Base-by-base conservation (phyloP, 2,797 vertebrate genomes). In the Chaetodon trifasciatus region DNA sequence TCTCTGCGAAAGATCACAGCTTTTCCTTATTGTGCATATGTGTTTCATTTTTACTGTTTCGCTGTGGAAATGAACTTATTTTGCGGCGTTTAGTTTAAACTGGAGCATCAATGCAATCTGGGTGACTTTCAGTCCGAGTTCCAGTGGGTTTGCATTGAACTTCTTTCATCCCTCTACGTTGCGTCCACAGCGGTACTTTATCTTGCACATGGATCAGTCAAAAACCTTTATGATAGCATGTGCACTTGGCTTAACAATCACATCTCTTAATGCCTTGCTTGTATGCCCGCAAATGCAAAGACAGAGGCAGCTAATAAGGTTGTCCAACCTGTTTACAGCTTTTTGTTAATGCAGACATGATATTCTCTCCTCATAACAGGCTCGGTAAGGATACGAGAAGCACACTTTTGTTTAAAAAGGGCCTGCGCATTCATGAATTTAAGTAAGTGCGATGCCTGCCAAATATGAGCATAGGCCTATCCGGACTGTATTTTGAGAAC, bases 351-450 rank as follows among this genome's bases (percentile, higher is more conserved):
- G 17, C 39, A 63, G 8, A 77, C 9, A 28, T 75, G 42, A 82
- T 61, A 74, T 65, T 72, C 60, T 75, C 60, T 69, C 56, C 46
- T 79, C 40, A 55, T 15, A 78, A 80, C 50, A 47, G 56, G 58
- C 64, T 81, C 28, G 10, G 62, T 47, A 49, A 71, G 74, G 52
- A 71, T 4, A 32, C 4, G 10, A 75, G 52, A 83, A 19, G 32
- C 70, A 23, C 35, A 15, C 65, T 84, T 71, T 73, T 73, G 57
- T 81, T 61, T 24, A 15, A 39, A 70, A 78, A 50, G 69, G 28
- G 35, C 42, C 32, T 8, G 0, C 46, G 79, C 72, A 82, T 86
- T 84, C 62, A 86, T 87, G 70, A 88, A 82, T 87, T 63, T 73
- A 87, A 83, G 67, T 49, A 24, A 62, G 70, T 37, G 47, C 44